Conservation (phyloP, 2,113 vertebrate species). For the Scomber scombrus region DNA sequence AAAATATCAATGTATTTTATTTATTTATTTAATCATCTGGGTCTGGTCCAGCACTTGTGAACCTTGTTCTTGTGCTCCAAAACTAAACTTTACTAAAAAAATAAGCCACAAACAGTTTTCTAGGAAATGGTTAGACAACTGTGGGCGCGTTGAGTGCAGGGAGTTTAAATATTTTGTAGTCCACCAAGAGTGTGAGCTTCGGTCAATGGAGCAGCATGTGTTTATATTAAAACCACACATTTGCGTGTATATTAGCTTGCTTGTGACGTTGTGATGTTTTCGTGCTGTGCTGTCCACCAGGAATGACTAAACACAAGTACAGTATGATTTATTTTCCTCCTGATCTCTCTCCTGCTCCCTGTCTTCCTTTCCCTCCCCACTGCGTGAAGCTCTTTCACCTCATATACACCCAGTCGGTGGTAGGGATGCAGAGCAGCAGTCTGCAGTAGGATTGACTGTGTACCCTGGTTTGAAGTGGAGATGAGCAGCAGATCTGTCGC, state of each 20-base stretch:
- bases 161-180: conserved; percentile 40
- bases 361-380: conserved; percentile 35
- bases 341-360: conserved; percentile 41
- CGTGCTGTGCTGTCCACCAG: conserved; percentile 38
- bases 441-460: conserved; percentile 35
- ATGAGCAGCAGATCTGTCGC: conserved; percentile 55
- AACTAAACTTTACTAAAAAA: too few species aligned
- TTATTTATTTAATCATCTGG: neutral
- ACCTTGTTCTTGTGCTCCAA: neutral
- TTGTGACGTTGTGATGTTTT: conserved; percentile 55
- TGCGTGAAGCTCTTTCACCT: conserved; percentile 56
- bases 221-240: conserved; percentile 23
- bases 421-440: conserved; percentile 38
- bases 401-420: conserved; percentile 58
- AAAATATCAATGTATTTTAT: neutral
- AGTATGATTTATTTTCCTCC: conserved; percentile 41
- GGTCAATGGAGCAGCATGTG: conserved; percentile 54
- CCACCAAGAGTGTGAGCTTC: conserved; percentile 40
- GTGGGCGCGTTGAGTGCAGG: conserved; percentile 41
- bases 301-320: conserved; percentile 53
- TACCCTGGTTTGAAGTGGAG: conserved; percentile 65
- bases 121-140: conserved; percentile 4
- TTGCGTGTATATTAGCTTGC: conserved; percentile 17
- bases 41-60: neutral
- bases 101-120: neutral